These are phyloP conservation scores for Eleutherodactylus coqui DNA, from an alignment of 2,797 vertebrate genomes.

Conservation along the genomic window DNA sequence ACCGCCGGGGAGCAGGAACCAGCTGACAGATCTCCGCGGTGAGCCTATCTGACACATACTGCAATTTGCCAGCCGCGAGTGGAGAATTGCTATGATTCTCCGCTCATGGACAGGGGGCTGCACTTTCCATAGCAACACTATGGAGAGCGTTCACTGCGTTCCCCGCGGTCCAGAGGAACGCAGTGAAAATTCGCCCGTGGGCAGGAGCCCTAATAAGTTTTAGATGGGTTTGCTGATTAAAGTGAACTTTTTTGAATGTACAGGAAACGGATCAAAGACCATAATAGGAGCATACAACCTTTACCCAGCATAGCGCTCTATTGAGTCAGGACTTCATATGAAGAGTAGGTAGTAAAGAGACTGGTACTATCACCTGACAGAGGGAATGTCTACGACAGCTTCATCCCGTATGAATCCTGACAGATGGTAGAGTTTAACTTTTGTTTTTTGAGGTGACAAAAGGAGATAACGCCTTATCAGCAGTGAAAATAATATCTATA, in stretches of 20 bases:
- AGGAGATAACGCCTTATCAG: conserved; percentile 14
- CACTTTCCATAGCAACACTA: too few species aligned
- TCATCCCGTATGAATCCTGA: conserved; percentile 1
- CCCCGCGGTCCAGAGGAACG: too few species aligned
- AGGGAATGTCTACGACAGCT: neutral
- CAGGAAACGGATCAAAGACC: neutral
- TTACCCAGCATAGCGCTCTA: neutral
- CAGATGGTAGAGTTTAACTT: neutral
- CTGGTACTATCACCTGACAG: neutral
- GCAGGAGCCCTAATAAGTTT: too few species aligned
- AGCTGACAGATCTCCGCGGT: too few species aligned
- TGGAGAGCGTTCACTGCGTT: too few species aligned
- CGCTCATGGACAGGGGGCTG: too few species aligned
- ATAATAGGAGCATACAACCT: neutral
- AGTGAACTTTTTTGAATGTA: neutral
- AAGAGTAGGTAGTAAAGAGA: neutral
- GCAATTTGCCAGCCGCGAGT: too few species aligned
- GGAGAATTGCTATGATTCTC: too few species aligned
- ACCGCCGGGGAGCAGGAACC: too few species aligned
- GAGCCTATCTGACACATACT: too few species aligned
- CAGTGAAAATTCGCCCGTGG: too few species aligned
- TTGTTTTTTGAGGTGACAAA: conserved; percentile 17
- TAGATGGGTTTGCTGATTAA: neutral
- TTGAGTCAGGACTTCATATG: neutral
- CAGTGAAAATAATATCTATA: conserved; percentile 1